Evolutionary conservation across 2,797 vertebrate genomes (phyloP).

Genomic region (Sebastes hubbsi): DNA sequence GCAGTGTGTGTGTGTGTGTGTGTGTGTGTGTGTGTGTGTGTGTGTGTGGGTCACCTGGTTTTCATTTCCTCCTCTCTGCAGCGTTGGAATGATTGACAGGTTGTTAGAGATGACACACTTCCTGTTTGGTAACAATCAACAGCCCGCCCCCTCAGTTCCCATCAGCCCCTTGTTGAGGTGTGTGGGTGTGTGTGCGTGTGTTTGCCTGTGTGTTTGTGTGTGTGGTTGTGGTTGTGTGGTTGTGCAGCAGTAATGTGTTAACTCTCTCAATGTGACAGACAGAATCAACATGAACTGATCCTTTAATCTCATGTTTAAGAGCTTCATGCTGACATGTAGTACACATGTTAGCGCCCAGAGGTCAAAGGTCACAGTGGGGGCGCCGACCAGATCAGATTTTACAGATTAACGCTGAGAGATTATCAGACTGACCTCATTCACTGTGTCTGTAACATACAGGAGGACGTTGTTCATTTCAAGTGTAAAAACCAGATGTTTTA

Average conservation of each 20-base stretch:
- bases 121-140: constrained; percentile 54
- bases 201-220: neutral
- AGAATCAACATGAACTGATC: neutral
- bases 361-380: neutral
- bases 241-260: neutral
- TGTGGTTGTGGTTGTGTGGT: neutral
- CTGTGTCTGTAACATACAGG: neutral
- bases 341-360: neutral
- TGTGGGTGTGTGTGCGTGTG: neutral
- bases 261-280: neutral
- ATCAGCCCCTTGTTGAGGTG: neutral
- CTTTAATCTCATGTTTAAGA: constrained; percentile 4
- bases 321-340: neutral
- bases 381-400: neutral
- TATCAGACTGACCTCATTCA: constrained; percentile 13
- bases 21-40: neutral
- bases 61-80: constrained; percentile 35
- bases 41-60: constrained; percentile 56
- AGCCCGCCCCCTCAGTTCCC: constrained; percentile 54
- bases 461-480: neutral
- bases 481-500: neutral
- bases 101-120: constrained; percentile 48
- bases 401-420: constrained; percentile 18
- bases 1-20: neutral
- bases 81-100: constrained; percentile 27